A percentile compares a stretch with the other conserved stretches of the same genome.
Conservation (phyloP, 2,888 invertebrate genomes). For the Rotaria sp. region DNA sequence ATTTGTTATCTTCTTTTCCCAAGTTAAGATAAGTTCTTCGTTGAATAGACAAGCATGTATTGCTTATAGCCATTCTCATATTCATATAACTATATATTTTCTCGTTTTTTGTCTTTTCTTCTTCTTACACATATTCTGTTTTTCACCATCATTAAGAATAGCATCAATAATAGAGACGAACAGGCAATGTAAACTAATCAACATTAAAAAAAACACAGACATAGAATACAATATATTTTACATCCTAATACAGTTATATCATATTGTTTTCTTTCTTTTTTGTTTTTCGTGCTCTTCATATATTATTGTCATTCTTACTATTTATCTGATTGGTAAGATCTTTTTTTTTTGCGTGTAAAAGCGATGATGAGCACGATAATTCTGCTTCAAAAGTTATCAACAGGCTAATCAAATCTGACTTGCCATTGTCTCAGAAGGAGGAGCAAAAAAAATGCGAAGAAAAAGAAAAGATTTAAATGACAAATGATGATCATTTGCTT, state of each 20-base stretch:
- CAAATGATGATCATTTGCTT: neutral
- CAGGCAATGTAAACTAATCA: neutral
- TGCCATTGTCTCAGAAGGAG: neutral
- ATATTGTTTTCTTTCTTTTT: neutral
- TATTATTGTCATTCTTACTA: neutral
- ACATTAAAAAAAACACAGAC: neutral
- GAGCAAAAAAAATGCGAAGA: neutral
- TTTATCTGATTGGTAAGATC: neutral
- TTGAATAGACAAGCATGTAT: neutral
- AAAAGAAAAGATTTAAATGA: neutral
- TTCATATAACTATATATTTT: too few relatives aligned
- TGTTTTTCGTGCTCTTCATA: too few relatives aligned
- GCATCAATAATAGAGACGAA: neutral
- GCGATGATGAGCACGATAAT: neutral
- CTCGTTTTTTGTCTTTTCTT: neutral
- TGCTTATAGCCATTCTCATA: too few relatives aligned
- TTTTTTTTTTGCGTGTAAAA: neutral
- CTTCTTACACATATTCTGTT: neutral
- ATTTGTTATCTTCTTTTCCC: neutral
- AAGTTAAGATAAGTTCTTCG: neutral
- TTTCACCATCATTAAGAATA: too few relatives aligned
- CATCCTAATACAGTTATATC: too few relatives aligned
- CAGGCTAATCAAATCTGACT: neutral
- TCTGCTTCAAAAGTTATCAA: neutral
- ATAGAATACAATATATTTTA: neutral